Evolutionary conservation across 1,140 invertebrate genomes (phyloP).

Genomic region (Chelonus insularis): DNA sequence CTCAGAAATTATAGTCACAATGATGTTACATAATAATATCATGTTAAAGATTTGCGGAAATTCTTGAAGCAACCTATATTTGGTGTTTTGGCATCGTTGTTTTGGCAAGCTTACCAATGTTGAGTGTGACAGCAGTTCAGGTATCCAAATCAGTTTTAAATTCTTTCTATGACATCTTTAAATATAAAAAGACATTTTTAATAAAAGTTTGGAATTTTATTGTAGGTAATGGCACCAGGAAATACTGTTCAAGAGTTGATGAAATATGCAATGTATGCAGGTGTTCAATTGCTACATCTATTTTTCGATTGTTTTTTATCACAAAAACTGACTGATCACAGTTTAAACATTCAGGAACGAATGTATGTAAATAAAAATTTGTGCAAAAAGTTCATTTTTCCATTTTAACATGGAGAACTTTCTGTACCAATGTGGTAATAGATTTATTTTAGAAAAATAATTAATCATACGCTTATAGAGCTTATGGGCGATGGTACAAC

Average conservation of each 20-base stretch:
- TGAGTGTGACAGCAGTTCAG: slow-evolving; percentile 29
- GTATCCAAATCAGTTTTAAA: too few species aligned
- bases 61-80: slow-evolving; percentile 28
- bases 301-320: slow-evolving; percentile 28
- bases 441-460: neutral
- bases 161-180: too few species aligned
- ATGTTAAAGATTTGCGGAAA: slow-evolving; percentile 24
- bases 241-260: slow-evolving; percentile 11
- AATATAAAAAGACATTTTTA: neutral
- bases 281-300: slow-evolving; percentile 25
- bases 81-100: slow-evolving; percentile 21
- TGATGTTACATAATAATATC: neutral
- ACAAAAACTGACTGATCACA: slow-evolving; percentile 32
- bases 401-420: neutral
- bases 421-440: neutral
- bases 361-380: slow-evolving; percentile 25
- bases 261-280: slow-evolving; percentile 8
- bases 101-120: slow-evolving; percentile 5
- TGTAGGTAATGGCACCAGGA: neutral
- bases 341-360: slow-evolving; percentile 10
- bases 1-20: too few species aligned
- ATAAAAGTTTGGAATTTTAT: neutral
- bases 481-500: slow-evolving; percentile 15
- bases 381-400: neutral
- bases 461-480: neutral